Conservation (phyloP, 2,797 vertebrate species). For the Aselliscus stoliczkanus region DNA sequence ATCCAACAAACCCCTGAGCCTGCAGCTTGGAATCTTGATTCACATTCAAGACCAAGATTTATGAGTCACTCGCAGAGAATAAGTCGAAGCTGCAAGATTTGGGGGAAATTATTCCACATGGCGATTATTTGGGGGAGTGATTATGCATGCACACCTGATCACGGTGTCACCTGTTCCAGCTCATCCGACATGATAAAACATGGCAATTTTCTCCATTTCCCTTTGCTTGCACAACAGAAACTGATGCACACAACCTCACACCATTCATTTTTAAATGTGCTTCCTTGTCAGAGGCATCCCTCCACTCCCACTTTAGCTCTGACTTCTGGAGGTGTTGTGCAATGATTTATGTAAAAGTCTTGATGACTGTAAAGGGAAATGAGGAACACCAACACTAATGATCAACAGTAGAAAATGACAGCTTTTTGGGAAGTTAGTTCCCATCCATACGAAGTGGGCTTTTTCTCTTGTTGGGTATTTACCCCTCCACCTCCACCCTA, state of each 20-base stretch:
- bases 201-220: conserved; percentile 95
- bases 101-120: conserved; percentile 96
- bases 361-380: conserved; percentile 59
- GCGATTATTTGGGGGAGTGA: conserved; percentile 96
- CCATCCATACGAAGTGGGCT: background rate
- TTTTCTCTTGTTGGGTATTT: conserved; percentile 1
- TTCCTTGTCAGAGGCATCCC: conserved; percentile 71
- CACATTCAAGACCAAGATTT: conserved; percentile 97
- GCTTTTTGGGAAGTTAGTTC: background rate
- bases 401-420: background rate
- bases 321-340: conserved; percentile 63
- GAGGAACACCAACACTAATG: conserved; percentile 44
- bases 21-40: conserved; percentile 93
- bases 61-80: conserved; percentile 93
- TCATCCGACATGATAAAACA: conserved; percentile 92
- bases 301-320: conserved; percentile 65
- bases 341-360: conserved; percentile 76
- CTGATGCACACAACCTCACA: conserved; percentile 80
- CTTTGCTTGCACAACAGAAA: conserved; percentile 92
- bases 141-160: conserved; percentile 99
- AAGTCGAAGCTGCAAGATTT: conserved; percentile 94
- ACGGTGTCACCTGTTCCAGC: conserved; percentile 91
- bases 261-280: conserved; percentile 81
- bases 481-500: background rate
- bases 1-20: conserved; percentile 95